Base-by-base conservation (phyloP, 2,888 invertebrate genomes). In the Leucophenga montana region DNA sequence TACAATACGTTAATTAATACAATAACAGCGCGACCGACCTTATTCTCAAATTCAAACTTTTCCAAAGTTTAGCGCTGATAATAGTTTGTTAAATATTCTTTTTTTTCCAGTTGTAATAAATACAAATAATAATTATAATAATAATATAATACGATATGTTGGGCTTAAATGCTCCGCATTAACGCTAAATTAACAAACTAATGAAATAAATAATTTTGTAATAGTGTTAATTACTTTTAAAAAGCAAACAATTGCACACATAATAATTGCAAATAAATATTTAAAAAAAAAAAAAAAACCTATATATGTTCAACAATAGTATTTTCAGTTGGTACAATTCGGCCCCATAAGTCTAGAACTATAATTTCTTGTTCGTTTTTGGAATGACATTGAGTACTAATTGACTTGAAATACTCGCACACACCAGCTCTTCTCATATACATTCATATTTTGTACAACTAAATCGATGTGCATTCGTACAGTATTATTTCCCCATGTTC, bases 181-280 rank as follows among this genome's bases (percentile, higher is more conserved):
- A 64, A 64, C n/a, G 46, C 62, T 64, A 46, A 64, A 64, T 61
- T 73, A 71, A 57, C 75, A 74, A 75, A 74, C 69, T 74, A 74
- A 77, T 74, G 73, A 68, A 83, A 80, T 81, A 81, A 82, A 83
- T 81, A 84, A 72, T 59, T 39, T 70, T 31, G 31, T 53, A 53
- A 67, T 74, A 77, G 11, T 22, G 44, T 76, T 80, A 75, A 79
- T 84, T 82, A 80, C 81, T 80, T 82, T 82, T 84, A 68, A 75
- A 82, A 82, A 82, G 81, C 83, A 82, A 82, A 82, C 75, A 83
- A 82, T 82, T 82, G 81, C 81, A 82, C 81, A 65, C 75, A 72
- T 73, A 64, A 83, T 82, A 83, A 77, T 82, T 80, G 81, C 77
- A 82, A 75, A 75, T 75, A 72, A 62, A 20, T 22, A n/a, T n/a